These are phyloP conservation scores for Harpalus rufipes DNA, from an alignment of 2,888 invertebrate species.

Conservation along the genomic window DNA sequence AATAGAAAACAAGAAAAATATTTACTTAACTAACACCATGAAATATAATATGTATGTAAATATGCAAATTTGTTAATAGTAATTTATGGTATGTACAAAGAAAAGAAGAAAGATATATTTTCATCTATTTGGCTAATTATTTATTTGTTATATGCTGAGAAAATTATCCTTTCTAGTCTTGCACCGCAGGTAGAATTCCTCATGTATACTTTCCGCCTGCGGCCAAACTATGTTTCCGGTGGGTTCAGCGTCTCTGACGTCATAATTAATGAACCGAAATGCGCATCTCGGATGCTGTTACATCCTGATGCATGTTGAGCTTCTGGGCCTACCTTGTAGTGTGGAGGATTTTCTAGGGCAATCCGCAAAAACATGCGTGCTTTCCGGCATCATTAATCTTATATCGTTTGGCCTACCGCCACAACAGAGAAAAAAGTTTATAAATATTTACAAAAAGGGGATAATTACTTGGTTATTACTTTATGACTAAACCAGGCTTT, in stretches of 20 bases:
- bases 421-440: conserved; percentile 2
- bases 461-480: conserved; percentile 32
- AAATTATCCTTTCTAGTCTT: background rate
- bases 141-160: no score
- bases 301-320: conserved; percentile 33
- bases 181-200: conserved; percentile 50
- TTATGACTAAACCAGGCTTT: conserved; percentile 24
- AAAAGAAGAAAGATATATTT: no score
- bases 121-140: no score
- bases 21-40: no score
- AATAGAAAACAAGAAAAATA: no score
- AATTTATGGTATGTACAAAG: no score
- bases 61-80: no score
- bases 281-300: conserved; percentile 43
- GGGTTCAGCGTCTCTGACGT: conserved; percentile 46
- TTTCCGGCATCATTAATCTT: conserved; percentile 41
- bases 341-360: conserved; percentile 16
- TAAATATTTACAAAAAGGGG: conserved; percentile 29
- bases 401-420: conserved; percentile 20
- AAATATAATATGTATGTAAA: no score
- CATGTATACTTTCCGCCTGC: conserved; percentile 60
- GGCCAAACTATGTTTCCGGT: conserved; percentile 53
- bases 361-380: conserved; percentile 36
- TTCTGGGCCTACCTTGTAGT: conserved; percentile 27
- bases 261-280: conserved; percentile 61